Evolutionary conservation across 2,888 invertebrate species (phyloP).

Genomic region (Polyommatus iphigenia): DNA sequence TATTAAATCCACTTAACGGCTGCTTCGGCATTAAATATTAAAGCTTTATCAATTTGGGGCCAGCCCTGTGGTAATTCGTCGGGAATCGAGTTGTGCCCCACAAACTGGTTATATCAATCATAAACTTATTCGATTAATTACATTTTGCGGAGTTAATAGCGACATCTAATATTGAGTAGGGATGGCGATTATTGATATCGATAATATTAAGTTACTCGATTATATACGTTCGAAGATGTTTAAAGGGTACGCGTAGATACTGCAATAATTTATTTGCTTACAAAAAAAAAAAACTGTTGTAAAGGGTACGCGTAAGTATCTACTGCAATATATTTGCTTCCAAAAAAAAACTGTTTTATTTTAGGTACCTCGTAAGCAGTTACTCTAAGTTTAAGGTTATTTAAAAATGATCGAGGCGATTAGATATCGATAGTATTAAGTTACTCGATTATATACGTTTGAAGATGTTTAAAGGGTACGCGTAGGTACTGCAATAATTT

Average conservation of each 20-base stretch:
- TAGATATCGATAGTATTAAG: conserved; percentile 35
- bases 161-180: conserved; percentile 76
- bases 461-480: too few species aligned
- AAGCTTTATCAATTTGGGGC: conserved; percentile 72
- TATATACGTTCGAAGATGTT: too few species aligned
- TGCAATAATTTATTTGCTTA: not conserved
- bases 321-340: too few species aligned
- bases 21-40: conserved; percentile 24
- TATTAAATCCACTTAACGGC: conserved; percentile 25
- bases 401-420: conserved; percentile 41
- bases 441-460: not conserved
- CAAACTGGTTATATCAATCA: conserved; percentile 81
- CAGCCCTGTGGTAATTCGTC: conserved; percentile 68
- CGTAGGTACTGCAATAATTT: not conserved
- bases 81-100: conserved; percentile 77
- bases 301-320: too few species aligned
- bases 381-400: too few species aligned
- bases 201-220: conserved; percentile 25
- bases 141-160: conserved; percentile 81
- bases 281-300: too few species aligned
- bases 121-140: conserved; percentile 81
- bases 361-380: too few species aligned
- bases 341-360: too few species aligned
- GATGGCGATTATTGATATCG: conserved; percentile 48
- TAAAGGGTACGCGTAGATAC: too few species aligned